Conservation (phyloP, 2,113 vertebrate species). For the Channa argus region DNA sequence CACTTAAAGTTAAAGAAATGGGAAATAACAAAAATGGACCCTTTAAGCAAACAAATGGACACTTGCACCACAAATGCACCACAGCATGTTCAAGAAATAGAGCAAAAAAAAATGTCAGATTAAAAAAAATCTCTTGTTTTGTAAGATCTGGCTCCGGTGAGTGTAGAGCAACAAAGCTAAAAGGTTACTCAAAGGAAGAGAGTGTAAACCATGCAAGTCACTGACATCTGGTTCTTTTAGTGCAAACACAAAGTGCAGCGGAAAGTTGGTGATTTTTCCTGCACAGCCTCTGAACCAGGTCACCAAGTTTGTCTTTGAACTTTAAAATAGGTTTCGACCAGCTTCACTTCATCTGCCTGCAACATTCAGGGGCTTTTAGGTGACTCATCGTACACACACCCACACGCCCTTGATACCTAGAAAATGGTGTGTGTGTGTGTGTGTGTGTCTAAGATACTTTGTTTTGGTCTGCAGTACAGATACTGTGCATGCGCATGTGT, state of each 20-base stretch:
- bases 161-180: too few relatives aligned
- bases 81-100: too few relatives aligned
- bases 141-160: too few relatives aligned
- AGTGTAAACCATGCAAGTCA: not conserved
- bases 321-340: slow-evolving; percentile 7
- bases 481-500: not conserved
- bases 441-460: not conserved
- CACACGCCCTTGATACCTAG: not conserved
- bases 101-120: too few relatives aligned
- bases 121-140: too few relatives aligned
- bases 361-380: slow-evolving; percentile 11
- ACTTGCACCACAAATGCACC: too few relatives aligned
- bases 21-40: too few relatives aligned
- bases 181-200: too few relatives aligned
- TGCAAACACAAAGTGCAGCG: not conserved
- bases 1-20: too few relatives aligned
- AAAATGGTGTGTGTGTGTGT: not conserved
- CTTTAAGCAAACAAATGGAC: too few relatives aligned
- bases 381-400: slow-evolving; percentile 17
- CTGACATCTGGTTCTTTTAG: too few relatives aligned
- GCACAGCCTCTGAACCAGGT: slow-evolving; percentile 12
- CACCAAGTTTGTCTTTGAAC: slow-evolving; percentile 31
- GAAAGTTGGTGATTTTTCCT: not conserved
- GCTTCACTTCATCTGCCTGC: slow-evolving; percentile 1
- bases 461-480: not conserved